Evolutionary conservation across 2,113 vertebrate genomes (phyloP).

Genomic region (Oncorhynchus gorbuscha): DNA sequence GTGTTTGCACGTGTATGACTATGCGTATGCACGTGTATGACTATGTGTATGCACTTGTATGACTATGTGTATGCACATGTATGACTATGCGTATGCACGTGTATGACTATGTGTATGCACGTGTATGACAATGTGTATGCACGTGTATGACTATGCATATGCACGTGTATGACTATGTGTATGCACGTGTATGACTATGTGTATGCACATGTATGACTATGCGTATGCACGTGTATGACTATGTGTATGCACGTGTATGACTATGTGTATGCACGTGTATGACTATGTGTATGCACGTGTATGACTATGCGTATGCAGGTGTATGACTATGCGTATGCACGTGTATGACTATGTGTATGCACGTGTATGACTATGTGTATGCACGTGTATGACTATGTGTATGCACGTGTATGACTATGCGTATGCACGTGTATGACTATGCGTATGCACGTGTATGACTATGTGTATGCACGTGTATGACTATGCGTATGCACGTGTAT

Average conservation of each 20-base stretch:
- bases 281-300: too few species aligned
- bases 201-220: too few species aligned
- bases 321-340: conserved; percentile 11
- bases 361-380: conserved; percentile 7
- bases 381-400: conserved; percentile 5
- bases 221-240: too few species aligned
- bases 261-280: too few species aligned
- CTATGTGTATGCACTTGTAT: conserved; percentile 30
- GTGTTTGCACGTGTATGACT: conserved; percentile 41
- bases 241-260: too few species aligned
- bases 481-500: conserved; percentile 30
- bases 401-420: conserved; percentile 37
- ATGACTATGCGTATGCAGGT: conserved; percentile 34
- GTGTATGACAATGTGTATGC: conserved; percentile 5
- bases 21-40: conserved; percentile 14
- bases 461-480: conserved; percentile 14
- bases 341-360: conserved; percentile 41
- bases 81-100: conserved; percentile 12
- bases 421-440: conserved; percentile 13
- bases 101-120: conserved; percentile 27
- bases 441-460: conserved; percentile 41
- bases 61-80: conserved; percentile 31
- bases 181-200: too few species aligned
- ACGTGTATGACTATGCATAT: conserved; percentile 34
- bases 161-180: conserved; percentile 1